Base-by-base conservation (phyloP, 2,888 invertebrate genomes). In the Leptogaster cylindrica region DNA sequence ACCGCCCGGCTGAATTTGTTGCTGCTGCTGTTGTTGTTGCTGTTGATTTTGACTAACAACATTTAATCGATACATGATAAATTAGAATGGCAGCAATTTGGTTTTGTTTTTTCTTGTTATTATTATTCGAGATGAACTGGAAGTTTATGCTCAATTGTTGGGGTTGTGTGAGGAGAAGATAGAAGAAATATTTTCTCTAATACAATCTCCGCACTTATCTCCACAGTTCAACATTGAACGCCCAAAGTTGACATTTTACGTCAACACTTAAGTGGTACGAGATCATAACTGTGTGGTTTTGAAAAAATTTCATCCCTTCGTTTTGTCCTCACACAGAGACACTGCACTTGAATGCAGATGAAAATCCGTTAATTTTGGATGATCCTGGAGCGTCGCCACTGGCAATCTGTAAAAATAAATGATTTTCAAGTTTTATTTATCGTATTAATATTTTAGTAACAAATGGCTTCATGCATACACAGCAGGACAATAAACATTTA, bases 51-150 rank as follows among this genome's bases (percentile, higher is more conserved):
- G 76, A 70, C 74, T 74, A 68, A 73, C 74, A 70, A 76, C 76
- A 76, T 80, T 80, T 73, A 79, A 74, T 71, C 78, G 79, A 75
- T 78, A 81, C 81, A 81, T 79, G 72, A 75, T 74, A 74, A 73
- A n/a, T n/a, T n/a, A n/a, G n/a, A n/a, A 74, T 73, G 75, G 74
- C 70, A 75, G 71, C 36, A 33, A 33, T 3, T n/a, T 36, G 7
- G 20, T 46, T 18, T n/a, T 52, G 14, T 71, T 74, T 46, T 74
- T 71, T n/a, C n/a, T n/a, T n/a, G n/a, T n/a, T n/a, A n/a, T n/a
- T n/a, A n/a, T n/a, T n/a, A 76, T 75, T 73, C 70, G 68, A 63
- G 61, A 55, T 55, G 36, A 14, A 36, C 27, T 16, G 23, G 25
- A 23, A 55, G 39, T 55, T 55, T 20, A 20, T 7, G 2, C 39